Base-by-base conservation (phyloP, 2,888 invertebrate species). In the Lamellibrachia columna region DNA sequence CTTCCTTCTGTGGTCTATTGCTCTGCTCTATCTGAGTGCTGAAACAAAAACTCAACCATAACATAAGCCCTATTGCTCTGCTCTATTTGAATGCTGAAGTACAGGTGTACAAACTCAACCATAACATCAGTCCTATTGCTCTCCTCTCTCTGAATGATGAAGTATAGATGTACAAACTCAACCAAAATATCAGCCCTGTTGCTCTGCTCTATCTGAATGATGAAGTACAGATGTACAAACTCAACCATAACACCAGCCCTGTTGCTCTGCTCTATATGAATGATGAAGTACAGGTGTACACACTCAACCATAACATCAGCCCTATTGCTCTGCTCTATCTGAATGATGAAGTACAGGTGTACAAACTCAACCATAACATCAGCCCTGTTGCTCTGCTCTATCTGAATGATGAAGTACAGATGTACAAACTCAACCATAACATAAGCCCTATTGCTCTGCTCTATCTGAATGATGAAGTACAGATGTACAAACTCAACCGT, bases 1-100 rank as follows among this genome's bases (percentile, higher is more conserved):
- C 98, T 97, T 98, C 98, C 94, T 99, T 97, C 93, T 97, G 97
- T 1, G 99, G 99, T 95, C 98, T 98, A 3, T 98, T 98, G 6
- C 94, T 94, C 96, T 94, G 93, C 92, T 95, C 95, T 91, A 95
- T 93, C 91, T 95, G 95, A 75, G 93, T 93, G 93, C 96, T 96
- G 94, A 11, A 93, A 90, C n/a, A 90, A 7, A 52, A 15, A 53
- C 58, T 22, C 11, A 52, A 8, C n/a, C 15, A 91, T 75, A 91
- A 90, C 8, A 7, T 22, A 3, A 75, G 1, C 22, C 95, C 98
- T 98, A 3, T 98, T 98, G 4, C 94, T 94, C 96, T 94, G 93
- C 92, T 95, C 95, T 91, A 95, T 93, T 91, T 95, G 95, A 90
- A 93, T 93, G 93, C 96, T 96, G 94, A 11, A 93, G 58, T 15